Conservation (phyloP, 2,797 vertebrate species). For the Hemitrygon akajei region DNA sequence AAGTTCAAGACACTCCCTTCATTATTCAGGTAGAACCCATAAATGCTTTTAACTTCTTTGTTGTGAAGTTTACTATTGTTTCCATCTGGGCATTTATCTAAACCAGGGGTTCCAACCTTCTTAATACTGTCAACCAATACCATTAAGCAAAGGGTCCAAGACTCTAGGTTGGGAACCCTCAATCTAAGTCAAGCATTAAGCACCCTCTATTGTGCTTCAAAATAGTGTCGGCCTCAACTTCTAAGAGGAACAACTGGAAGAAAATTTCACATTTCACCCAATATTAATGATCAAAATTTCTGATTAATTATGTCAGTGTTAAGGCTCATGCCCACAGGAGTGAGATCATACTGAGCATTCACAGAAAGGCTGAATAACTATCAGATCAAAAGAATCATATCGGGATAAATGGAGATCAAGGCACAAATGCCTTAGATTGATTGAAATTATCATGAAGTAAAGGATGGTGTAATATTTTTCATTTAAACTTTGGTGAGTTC, state of each 20-base stretch:
- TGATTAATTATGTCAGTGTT: not conserved
- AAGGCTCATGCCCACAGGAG: not conserved
- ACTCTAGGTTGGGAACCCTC: no score
- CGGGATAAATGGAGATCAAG: not conserved
- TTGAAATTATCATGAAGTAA: not conserved
- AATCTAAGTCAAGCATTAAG: not conserved
- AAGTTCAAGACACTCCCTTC: slow-evolving; percentile 87
- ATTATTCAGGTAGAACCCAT: slow-evolving; percentile 73
- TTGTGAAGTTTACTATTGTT: not conserved
- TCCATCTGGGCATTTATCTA: not conserved
- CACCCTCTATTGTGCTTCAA: not conserved
- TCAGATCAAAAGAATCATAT: not conserved
- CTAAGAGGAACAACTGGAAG: not conserved
- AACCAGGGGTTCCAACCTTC: no score
- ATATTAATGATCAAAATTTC: not conserved
- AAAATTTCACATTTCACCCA: not conserved
- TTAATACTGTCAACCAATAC: no score
- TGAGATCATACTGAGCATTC: not conserved
- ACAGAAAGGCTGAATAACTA: not conserved
- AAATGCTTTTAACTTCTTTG: not conserved
- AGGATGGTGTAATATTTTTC: not conserved
- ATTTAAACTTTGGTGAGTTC: not conserved
- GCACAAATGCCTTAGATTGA: not conserved
- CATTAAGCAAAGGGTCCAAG: no score
- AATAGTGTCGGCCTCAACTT: no score